Conservation (phyloP, 2,888 invertebrate species). For the Polydrusus cervinus region DNA sequence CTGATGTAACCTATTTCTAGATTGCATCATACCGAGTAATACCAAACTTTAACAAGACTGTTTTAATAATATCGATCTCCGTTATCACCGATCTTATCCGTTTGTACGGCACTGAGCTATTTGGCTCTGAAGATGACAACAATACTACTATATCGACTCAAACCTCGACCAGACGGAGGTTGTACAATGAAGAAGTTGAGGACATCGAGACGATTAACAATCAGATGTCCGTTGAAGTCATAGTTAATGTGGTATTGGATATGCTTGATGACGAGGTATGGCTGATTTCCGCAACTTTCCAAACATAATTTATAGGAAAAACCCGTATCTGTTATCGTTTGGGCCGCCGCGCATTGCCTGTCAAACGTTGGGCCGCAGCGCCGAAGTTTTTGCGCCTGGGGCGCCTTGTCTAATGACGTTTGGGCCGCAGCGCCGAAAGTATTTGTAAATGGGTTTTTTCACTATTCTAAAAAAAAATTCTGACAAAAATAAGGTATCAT, state of each 20-base stretch:
- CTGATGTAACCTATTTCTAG: slow-evolving; percentile 29
- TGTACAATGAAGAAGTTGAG: slow-evolving; percentile 51
- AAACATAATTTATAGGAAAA: no score
- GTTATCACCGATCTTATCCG: slow-evolving; percentile 54
- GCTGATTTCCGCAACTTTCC: not conserved
- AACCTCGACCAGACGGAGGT: slow-evolving; percentile 31
- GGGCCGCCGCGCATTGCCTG: no score
- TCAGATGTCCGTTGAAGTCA: slow-evolving; percentile 41
- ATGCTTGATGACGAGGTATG: slow-evolving; percentile 58
- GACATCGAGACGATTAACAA: slow-evolving; percentile 39
- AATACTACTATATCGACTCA: not conserved
- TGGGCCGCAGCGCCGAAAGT: no score
- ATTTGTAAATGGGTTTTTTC: no score
- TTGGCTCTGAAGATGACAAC: slow-evolving; percentile 41
- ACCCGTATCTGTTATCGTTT: no score
- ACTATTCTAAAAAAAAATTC: no score
- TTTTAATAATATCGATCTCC: slow-evolving; percentile 41
- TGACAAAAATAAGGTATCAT: no score
- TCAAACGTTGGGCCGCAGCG: no score
- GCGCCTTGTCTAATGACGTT: no score
- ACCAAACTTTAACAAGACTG: slow-evolving; percentile 44
- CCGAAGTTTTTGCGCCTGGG: no score
- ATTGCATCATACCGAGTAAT: slow-evolving; percentile 46
- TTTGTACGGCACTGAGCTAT: slow-evolving; percentile 47
- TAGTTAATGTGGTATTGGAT: slow-evolving; percentile 56